Evolutionary conservation across 2,888 invertebrate species (phyloP), one percentile per base, ranked within the genome.

Genomic region (Chrysopilus asiliformis): DNA sequence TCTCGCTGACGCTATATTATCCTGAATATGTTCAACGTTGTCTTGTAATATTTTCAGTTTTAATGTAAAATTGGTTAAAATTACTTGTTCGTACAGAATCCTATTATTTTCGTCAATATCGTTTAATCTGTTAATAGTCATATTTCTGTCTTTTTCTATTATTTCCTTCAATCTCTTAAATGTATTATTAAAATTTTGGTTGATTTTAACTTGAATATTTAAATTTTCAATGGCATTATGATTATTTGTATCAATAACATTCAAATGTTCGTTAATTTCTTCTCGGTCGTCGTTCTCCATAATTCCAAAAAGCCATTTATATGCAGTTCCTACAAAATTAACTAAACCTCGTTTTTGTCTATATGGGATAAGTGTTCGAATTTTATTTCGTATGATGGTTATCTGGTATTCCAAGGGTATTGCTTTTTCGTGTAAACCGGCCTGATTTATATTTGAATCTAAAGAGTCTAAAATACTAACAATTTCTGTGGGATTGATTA

Each of bases 61-160:
- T 16, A 40, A n/a, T 28, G 20, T 32, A 9, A 5, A 12, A 36
- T 36, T 33, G 2, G 40, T 36, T 22, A 34, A 34, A 36, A 34
- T 12, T 34, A 24, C 13, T 36, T 32, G 18, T 36, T 40, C 3
- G 37, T 34, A n/a, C n/a, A n/a, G n/a, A n/a, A n/a, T n/a, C n/a
- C n/a, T n/a, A n/a, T n/a, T n/a, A n/a, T n/a, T n/a, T 14, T 33
- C 8, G 16, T 36, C 20, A 13, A 37, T 36, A 16, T 26, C 32
- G 16, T 40, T 40, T 9, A 22, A 13, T 9, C 31, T 29, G 13
- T 37, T 28, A 4, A 40, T 36, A 6, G 27, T 17, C 8, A 19
- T 37, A n/a, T 40, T 33, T 9, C 8, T 36, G 22, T 40, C 36
- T 28, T n/a, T 18, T 27, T 22, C 24, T n/a, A n/a, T n/a, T n/a